Base-by-base conservation (phyloP, 92 coral and sea anemone genomes). In the Virgularia gustaviana region DNA sequence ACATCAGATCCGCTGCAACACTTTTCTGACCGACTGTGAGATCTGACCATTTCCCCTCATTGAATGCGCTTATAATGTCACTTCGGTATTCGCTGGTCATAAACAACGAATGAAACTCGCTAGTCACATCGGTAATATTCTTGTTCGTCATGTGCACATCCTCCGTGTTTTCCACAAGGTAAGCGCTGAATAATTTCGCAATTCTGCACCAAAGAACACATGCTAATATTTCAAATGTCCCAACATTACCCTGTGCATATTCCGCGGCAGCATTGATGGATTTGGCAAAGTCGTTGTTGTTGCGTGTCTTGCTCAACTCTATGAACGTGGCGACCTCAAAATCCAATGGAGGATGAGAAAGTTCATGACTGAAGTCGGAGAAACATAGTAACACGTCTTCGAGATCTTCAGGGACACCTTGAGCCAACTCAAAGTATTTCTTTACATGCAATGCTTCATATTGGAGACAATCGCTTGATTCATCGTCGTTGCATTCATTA, bases 11-110 rank as follows among this genome's bases (percentile, higher is more conserved):
- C 10, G 27, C 70, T 39, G 49, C 70, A 33, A 63, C 23, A 63
- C 29, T 33, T 37, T 34, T 33, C 70, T 63, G 70, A 23, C 70
- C 70, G 36, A 28, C 20, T 31, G 11, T 60, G 66, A 30, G 2
- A 12, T 60, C 66, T n/a, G 66, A 60, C 66, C 70, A 63, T 15
- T 27, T 33, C 2, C 33, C 27, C 12, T 36, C 31, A 34, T 63
- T 63, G 36, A 60, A 60, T 9, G 45, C 66, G 20, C 38, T 60
- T 44, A 63, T 63, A 0, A 63, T 63, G 70, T 63, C 70, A 37
- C 70, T 63, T 37, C 70, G 43, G 70, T 63, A 63, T 10, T 63
- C 53, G 70, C 41, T 63, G 11, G 70, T 63, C 0, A 63, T 41
- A 37, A 63, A 63, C 53, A 63, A 3, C 41, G 36, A 31, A 28